Base-by-base conservation (phyloP, 2,113 vertebrate species). In the Ceyx margarethae region DNA sequence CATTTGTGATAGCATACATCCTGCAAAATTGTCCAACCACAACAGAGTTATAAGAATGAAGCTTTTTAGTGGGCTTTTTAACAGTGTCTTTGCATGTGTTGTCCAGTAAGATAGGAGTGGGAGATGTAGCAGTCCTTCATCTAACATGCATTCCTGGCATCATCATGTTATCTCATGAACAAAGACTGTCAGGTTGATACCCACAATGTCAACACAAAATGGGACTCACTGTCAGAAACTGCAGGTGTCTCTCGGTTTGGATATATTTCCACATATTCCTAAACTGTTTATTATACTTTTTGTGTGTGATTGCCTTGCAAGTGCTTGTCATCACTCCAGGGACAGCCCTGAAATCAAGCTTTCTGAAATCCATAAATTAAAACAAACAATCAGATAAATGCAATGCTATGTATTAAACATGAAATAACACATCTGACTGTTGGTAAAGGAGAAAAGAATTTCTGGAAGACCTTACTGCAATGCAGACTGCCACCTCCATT, bases 401-500 rank as follows among this genome's bases (percentile, higher is more conserved):
- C 22, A 48, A 48, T 68, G 29, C 45, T 51, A 81, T 71, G 18
- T 78, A 83, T 88, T 87, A 74, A 89, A 71, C 26, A 54, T 71
- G 35, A 90, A 85, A 76, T 78, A 23, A 81, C 72, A 78, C 4
- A 56, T 68, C 46, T 45, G 25, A 66, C 72, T 94, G 80, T 42
- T 1, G 1, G 64, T 33, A 89, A 78, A 82, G 48, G 65, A 26
- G 1, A 54, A 83, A 71, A 80, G 78, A 35, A 64, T 80, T 93
- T 90, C 57, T 50, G 48, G 40, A 88, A 92, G 83, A 78, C 43
- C 61, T 76, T 81, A 79, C 84, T 92, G 91, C 73, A 90, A 62
- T 86, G 66, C 91, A 88, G 72, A 58, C 89, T 84, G 56, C 85
- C 89, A 95, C 72, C 80, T 96, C 84, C 79, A 84, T 93, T 85